These are phyloP conservation scores for Mimas tiliae DNA, from an alignment of 2,888 invertebrate genomes.

Conservation along the genomic window DNA sequence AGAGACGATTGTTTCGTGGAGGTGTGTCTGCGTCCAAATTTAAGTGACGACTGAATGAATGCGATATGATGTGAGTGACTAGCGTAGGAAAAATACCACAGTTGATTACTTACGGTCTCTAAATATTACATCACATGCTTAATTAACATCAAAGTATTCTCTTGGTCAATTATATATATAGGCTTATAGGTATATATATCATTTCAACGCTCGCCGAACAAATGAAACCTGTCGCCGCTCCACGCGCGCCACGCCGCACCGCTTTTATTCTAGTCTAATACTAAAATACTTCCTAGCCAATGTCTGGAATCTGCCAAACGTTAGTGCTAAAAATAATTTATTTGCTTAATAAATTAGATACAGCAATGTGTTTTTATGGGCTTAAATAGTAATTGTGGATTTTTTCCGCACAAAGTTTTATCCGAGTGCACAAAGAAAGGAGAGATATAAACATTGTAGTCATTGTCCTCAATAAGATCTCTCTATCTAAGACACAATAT, in stretches of 20 bases:
- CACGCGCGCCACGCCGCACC: too few species aligned
- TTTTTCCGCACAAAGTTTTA: too few species aligned
- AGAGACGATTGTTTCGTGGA: conserved; percentile 30
- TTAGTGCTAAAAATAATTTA: neutral
- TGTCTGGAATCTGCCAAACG: neutral
- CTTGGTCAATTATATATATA: neutral
- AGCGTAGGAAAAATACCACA: conserved; percentile 53
- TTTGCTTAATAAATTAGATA: too few species aligned
- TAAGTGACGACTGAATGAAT: conserved; percentile 50
- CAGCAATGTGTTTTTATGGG: too few species aligned
- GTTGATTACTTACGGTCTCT: conserved; percentile 34
- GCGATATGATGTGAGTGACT: conserved; percentile 24
- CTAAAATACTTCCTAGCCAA: neutral
- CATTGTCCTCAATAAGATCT: too few species aligned
- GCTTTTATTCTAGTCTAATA: neutral
- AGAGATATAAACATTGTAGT: too few species aligned
- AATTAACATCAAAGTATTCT: conserved; percentile 28
- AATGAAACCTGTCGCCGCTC: neutral
- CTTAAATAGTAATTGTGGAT: neutral
- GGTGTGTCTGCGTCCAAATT: conserved; percentile 53
- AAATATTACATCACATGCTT: conserved; percentile 46
- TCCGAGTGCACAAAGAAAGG: too few species aligned
- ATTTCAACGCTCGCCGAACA: neutral
- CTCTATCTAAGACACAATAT: too few species aligned
- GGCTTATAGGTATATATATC: too few species aligned